Base-by-base conservation (phyloP, 2,888 invertebrate species). In the Furcula furcula region DNA sequence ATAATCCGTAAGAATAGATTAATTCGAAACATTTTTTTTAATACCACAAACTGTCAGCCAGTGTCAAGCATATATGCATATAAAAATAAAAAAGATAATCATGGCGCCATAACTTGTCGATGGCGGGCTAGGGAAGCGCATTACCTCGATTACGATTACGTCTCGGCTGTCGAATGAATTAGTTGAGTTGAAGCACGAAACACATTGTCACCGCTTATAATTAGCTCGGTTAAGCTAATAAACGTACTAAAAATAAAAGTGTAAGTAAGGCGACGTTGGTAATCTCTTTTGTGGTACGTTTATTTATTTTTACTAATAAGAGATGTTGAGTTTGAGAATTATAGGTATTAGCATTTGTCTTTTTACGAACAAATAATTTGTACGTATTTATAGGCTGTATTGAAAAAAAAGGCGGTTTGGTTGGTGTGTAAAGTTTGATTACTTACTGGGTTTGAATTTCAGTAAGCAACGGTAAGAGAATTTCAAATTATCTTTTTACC, bases 131-230 rank as follows among this genome's bases (percentile, higher is more conserved):
- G 62, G 52, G 61, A 66, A 42, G 65, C 36, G 59, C 58, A 58
- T 60, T 64, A 63, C 62, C 56, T 62, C 65, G 64, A 73, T 73
- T 71, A 70, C 56, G 62, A 68, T 64, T 65, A 62, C 55, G 61
- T 57, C 57, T 46, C 62, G 63, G 39, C 59, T 66, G 69, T 64
- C 65, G 54, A 56, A 64, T 40, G 65, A 64, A 74, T 76, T 63
- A 67, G 64, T 68, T 57, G 59, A 63, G 54, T 67, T 56, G 64
- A 61, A 56, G 52, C 48, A 51, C 46, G 54, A 72, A 67, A 58
- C 51, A 59, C 61, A 63, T 55, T 69, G 76, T 74, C 75, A 76
- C 66, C 64, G 59, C 43, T 36, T 42, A 53, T 75, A 75, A 76
- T 76, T 75, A 71, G 62, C 56, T 50, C 51, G 42, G 50, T 59